Evolutionary conservation across 1,140 invertebrate genomes (phyloP), one percentile per base, ranked within the genome.

Genomic region (Muscidifurax raptorellus): DNA sequence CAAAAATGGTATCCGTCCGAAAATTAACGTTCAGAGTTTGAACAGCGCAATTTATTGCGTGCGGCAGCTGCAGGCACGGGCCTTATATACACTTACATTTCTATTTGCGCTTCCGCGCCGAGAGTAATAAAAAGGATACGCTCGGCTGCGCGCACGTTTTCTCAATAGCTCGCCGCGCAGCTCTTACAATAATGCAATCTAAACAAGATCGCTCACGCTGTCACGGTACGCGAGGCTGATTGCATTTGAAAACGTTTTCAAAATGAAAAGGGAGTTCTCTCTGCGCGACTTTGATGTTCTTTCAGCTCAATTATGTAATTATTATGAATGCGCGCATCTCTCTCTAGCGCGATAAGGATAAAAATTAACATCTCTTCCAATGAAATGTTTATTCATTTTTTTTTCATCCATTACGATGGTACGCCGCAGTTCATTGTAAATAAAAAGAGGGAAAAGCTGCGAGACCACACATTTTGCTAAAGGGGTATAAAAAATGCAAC

Each of bases 121-220:
- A 74, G 75, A 80, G 83, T 74, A 84, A 84, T 84, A 71, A 75
- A 85, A 82, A 85, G 79, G 74, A 78, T 79, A 40, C 66, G 80
- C 47, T 71, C 69, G 36, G 74, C 47, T 82, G 66, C 30, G 74
- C 40, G 9, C 80, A 22, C 67, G 22, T 72, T 81, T 67, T 67
- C 69, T 85, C 71, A 81, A 85, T 80, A 52, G 83, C 18, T n/a
- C n/a, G n/a, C 59, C 59, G 22, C 30, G 59, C 36, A 52, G 27
- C 83, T 85, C 72, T 47, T n/a, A 66, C 32, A 80, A 82, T 85
- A 82, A 78, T 79, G 66, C 32, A 78, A 85, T 85, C 84, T 79
- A 78, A 82, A 85, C 47, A 78, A 72, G 80, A 85, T 85, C 84
- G 64, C 75, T 47, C 25, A 0, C 76, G 67, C 64, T 40, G 80